phyloP scores from a whole-genome alignment of 2,888 invertebrate genomes.

The Odontomyia ornata region DNA sequence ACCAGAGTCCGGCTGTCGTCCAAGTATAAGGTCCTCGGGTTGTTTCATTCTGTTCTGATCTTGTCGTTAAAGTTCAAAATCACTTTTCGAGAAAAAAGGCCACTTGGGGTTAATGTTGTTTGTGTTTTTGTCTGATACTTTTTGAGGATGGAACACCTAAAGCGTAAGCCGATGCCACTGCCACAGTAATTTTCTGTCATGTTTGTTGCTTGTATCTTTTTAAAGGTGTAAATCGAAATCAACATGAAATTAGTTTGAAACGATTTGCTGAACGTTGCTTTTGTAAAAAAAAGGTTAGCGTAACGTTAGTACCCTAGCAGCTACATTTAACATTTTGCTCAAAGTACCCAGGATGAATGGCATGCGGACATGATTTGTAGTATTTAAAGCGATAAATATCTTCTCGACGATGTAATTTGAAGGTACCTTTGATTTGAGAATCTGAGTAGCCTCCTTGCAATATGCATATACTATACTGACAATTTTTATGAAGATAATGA shows the following conservation, averaged over 20 bases:
- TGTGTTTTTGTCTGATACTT: slow-evolving; percentile 47
- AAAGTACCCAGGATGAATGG: not conserved
- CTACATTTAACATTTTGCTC: not conserved
- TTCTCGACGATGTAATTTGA: not conserved
- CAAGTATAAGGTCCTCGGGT: slow-evolving; percentile 22
- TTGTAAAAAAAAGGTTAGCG: not conserved
- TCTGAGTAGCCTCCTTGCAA: too few relatives aligned
- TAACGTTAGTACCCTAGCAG: not conserved
- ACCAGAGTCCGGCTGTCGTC: slow-evolving; percentile 39
- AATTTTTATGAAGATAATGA: too few relatives aligned
- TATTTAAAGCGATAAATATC: slow-evolving; percentile 1
- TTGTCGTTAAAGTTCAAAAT: slow-evolving; percentile 49
- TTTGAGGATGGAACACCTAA: slow-evolving; percentile 46
- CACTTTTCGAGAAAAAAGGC: slow-evolving; percentile 47
- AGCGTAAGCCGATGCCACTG: slow-evolving; percentile 50
- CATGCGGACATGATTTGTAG: not conserved
- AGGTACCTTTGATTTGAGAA: not conserved
- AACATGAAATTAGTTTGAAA: slow-evolving; percentile 45
- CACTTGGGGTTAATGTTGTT: slow-evolving; percentile 49
- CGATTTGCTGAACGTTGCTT: slow-evolving; percentile 14
- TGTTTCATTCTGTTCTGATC: slow-evolving; percentile 48
- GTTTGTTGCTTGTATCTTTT: slow-evolving; percentile 44
- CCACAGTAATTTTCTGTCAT: slow-evolving; percentile 49
- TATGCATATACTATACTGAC: too few relatives aligned
- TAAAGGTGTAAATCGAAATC: slow-evolving; percentile 46